Percentiles rank a stretch among this genome's conserved stretches.
Evolutionary conservation across 2,113 vertebrate species (phyloP).

Genomic region (Etheostoma spectabile): DNA sequence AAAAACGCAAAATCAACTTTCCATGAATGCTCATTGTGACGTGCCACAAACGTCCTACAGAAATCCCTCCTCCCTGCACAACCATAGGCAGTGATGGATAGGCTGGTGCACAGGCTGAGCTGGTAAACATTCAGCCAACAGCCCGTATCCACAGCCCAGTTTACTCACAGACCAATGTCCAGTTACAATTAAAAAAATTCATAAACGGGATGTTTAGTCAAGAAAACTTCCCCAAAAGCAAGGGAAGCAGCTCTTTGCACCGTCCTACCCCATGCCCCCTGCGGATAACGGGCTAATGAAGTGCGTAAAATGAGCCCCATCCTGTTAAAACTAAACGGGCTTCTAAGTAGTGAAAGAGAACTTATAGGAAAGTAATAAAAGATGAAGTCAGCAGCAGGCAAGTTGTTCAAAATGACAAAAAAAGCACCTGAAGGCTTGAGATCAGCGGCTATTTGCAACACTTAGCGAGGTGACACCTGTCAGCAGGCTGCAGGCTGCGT

Average conservation of each 20-base stretch:
- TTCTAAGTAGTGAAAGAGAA: neutral
- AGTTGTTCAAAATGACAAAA: neutral
- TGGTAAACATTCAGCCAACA: constrained; percentile 54
- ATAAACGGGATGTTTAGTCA: accelerated
- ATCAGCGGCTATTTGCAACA: neutral
- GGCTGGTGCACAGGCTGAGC: constrained; percentile 68
- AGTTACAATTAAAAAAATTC: neutral
- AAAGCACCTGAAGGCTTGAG: neutral
- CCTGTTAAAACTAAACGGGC: neutral
- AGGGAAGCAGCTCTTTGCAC: constrained; percentile 48
- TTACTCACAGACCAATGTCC: neutral
- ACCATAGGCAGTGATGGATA: constrained; percentile 48
- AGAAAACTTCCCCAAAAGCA: neutral
- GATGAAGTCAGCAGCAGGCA: neutral
- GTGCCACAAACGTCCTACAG: constrained; percentile 3
- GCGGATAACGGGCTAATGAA: constrained; percentile 8
- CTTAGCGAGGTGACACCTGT: constrained; percentile 58
- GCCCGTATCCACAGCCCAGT: neutral
- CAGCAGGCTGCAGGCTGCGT: constrained; percentile 12
- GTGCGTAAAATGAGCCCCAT: neutral
- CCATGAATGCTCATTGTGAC: neutral
- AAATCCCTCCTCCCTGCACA: constrained; percentile 36
- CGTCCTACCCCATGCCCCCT: constrained; percentile 70
- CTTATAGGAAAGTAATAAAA: neutral
- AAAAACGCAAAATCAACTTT: neutral